Percentiles rank a stretch among this genome's conserved stretches.
Conservation (phyloP, 2,113 vertebrate species). For the Pangasianodon hypophthalmus region DNA sequence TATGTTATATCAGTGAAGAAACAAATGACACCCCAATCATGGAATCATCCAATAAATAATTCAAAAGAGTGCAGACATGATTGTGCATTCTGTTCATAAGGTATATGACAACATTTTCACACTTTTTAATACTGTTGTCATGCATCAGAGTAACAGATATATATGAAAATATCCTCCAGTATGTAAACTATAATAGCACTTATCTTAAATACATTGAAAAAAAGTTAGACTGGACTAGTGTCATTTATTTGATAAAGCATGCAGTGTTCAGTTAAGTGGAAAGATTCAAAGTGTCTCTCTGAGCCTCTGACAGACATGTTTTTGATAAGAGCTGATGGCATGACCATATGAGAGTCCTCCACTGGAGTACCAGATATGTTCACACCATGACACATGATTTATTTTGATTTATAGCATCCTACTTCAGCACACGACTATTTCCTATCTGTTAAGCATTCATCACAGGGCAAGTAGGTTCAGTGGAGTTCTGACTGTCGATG, state of each 20-base stretch:
- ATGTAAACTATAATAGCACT: background rate
- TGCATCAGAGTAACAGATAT: background rate
- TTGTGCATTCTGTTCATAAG: background rate
- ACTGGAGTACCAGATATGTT: background rate
- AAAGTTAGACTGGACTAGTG: background rate
- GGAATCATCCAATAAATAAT: background rate
- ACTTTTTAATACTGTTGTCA: background rate
- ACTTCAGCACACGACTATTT: background rate
- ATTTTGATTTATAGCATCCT: constrained; percentile 9
- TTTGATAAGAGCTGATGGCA: constrained; percentile 6
- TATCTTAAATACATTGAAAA: background rate
- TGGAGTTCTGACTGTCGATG: constrained; percentile 33
- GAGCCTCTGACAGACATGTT: background rate
- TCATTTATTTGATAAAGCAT: background rate
- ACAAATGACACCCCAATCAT: background rate
- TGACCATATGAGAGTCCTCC: background rate
- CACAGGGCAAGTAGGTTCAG: constrained; percentile 26
- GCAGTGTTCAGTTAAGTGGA: background rate
- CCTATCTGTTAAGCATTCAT: constrained; percentile 9
- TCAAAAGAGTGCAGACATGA: background rate
- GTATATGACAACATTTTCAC: background rate
- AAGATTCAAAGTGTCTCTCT: background rate
- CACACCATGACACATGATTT: constrained; percentile 16
- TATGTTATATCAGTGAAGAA: background rate
- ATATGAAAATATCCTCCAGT: background rate